A percentile compares a stretch with the other conserved stretches of the same genome.
Evolutionary conservation across 2,888 invertebrate species (phyloP).

Genomic region (Trilocha varians): DNA sequence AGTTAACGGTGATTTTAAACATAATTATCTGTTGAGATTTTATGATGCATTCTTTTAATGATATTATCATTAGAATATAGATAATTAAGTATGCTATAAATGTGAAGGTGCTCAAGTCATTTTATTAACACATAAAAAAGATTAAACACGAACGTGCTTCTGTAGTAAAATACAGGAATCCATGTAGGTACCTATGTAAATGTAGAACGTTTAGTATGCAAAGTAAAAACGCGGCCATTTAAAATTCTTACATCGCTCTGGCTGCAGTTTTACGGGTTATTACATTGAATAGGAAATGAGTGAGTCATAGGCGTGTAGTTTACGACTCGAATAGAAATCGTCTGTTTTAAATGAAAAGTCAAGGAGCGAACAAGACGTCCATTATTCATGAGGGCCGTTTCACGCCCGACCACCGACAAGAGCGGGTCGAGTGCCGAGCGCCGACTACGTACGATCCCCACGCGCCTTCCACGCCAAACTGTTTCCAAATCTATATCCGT

Average conservation of each 20-base stretch:
- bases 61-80: too few relatives aligned
- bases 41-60: too few relatives aligned
- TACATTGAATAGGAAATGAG: slow-evolving; percentile 67
- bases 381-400: slow-evolving; percentile 67
- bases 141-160: neutral
- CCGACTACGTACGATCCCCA: slow-evolving; percentile 8
- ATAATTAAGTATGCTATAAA: too few relatives aligned
- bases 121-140: too few relatives aligned
- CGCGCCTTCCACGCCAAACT: slow-evolving; percentile 35
- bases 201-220: slow-evolving; percentile 32
- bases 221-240: slow-evolving; percentile 45
- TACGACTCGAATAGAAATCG: slow-evolving; percentile 70
- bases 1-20: neutral
- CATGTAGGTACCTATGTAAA: slow-evolving; percentile 10
- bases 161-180: neutral
- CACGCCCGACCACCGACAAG: slow-evolving; percentile 42
- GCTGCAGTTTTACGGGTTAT: slow-evolving; percentile 67
- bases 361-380: slow-evolving; percentile 62
- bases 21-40: neutral
- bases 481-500: slow-evolving; percentile 69
- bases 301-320: slow-evolving; percentile 67
- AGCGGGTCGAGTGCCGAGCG: slow-evolving; percentile 16
- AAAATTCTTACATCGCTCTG: slow-evolving; percentile 50
- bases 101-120: too few relatives aligned
- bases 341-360: slow-evolving; percentile 68